Evolutionary conservation across 2,797 vertebrate species (phyloP).

Genomic region (Urophycis tenuis): DNA sequence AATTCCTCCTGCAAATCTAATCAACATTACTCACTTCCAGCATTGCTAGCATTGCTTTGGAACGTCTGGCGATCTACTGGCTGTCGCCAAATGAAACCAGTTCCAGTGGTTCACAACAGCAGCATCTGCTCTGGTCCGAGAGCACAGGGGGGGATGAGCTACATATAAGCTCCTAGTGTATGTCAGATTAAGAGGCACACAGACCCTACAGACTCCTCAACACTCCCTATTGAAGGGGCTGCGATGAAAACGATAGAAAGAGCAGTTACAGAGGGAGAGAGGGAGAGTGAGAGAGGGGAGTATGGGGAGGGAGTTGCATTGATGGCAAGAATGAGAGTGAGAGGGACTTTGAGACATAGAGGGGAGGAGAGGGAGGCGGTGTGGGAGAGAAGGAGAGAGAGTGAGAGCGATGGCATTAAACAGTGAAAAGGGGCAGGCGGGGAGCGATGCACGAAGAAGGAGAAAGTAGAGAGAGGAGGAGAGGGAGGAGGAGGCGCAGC

Average conservation of each 20-base stretch:
- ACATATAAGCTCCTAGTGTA: constrained; percentile 13
- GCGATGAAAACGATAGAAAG: constrained; percentile 32
- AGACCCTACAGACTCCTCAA: constrained; percentile 18
- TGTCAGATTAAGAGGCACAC: background rate
- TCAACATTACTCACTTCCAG: constrained; percentile 33
- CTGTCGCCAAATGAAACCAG: constrained; percentile 13
- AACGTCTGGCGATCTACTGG: constrained; percentile 31
- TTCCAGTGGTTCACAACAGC: background rate
- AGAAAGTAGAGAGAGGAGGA: background rate
- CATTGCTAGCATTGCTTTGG: constrained; percentile 28
- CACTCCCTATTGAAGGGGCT: background rate
- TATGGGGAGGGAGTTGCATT: background rate
- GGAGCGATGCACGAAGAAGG: constrained; percentile 4
- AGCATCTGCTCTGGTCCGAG: constrained; percentile 16
- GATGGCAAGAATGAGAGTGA: constrained; percentile 7
- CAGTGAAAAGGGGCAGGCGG: background rate
- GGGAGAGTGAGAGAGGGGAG: constrained; percentile 23
- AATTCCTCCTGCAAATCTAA: constrained; percentile 45
- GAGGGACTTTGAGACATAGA: background rate
- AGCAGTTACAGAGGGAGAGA: background rate
- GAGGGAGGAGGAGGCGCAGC: background rate
- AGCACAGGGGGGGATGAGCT: constrained; percentile 15
- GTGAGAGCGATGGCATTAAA: constrained; percentile 5
- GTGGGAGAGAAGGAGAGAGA: background rate
- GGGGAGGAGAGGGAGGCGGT: constrained; percentile 25